phyloP scores from a whole-genome alignment of 2,797 vertebrate species.

The Kryptolebias ocellatus region DNA sequence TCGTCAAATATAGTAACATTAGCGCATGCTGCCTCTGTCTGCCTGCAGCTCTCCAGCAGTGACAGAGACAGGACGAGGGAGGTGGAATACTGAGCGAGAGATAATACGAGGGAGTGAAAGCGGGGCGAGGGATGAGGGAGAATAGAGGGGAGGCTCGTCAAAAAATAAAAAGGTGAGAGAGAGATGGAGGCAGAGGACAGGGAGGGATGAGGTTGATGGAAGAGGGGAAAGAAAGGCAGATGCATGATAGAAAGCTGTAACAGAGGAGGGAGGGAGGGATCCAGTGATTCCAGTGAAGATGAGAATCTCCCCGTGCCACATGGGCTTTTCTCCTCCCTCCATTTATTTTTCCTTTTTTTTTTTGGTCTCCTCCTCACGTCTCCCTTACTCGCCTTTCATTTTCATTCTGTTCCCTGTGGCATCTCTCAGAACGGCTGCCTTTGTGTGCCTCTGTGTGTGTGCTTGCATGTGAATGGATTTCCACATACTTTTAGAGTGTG shows the following conservation, averaged over 20 bases:
- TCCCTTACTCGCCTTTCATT: slow-evolving; percentile 53
- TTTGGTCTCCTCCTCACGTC: slow-evolving; percentile 28
- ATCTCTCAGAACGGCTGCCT: slow-evolving; percentile 47
- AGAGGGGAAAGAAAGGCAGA: slow-evolving; percentile 19
- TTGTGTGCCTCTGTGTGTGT: slow-evolving; percentile 19
- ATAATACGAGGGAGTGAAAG: slow-evolving; percentile 61
- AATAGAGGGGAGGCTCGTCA: slow-evolving; percentile 31
- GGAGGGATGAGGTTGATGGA: slow-evolving; percentile 28
- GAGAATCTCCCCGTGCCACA: slow-evolving; percentile 79
- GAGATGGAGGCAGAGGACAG: slow-evolving; percentile 21
- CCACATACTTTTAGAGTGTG: background rate
- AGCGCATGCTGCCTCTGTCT: slow-evolving; percentile 76
- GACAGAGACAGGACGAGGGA: slow-evolving; percentile 72
- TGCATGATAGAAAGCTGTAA: slow-evolving; percentile 38
- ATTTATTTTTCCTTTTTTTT: slow-evolving; percentile 34
- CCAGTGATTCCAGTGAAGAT: slow-evolving; percentile 77
- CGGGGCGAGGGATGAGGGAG: slow-evolving; percentile 28
- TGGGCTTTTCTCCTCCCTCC: slow-evolving; percentile 72
- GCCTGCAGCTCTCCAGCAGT: slow-evolving; percentile 75
- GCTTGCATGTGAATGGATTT: slow-evolving; percentile 17
- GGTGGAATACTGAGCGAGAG: slow-evolving; percentile 61
- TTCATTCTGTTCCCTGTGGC: slow-evolving; percentile 57
- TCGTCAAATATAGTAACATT: slow-evolving; percentile 84
- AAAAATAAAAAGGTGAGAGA: slow-evolving; percentile 36
- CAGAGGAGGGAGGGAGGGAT: slow-evolving; percentile 44